Percentiles rank a stretch among this genome's conserved stretches.
Evolutionary conservation across 2,888 invertebrate species (phyloP).

Genomic region (Beris morrisii): DNA sequence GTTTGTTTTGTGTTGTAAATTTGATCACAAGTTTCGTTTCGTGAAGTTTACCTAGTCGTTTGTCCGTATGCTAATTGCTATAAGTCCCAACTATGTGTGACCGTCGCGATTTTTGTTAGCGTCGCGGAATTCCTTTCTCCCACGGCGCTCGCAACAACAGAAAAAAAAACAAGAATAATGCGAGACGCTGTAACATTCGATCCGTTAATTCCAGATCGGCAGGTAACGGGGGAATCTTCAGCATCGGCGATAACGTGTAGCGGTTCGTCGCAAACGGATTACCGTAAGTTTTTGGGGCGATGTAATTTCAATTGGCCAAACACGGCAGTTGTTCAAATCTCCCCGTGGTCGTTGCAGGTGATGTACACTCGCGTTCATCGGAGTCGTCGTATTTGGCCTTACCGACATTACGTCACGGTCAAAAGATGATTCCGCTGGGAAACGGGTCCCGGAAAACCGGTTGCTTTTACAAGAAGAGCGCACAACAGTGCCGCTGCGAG

Average conservation of each 20-base stretch:
- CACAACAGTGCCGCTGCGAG: constrained; percentile 3
- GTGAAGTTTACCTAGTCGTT: too few species aligned
- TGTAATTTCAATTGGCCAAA: too few species aligned
- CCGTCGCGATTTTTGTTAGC: too few species aligned
- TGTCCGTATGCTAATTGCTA: too few species aligned
- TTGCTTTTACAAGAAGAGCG: constrained; percentile 5
- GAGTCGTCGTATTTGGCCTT: constrained; percentile 24
- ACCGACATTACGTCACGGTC: constrained; percentile 13
- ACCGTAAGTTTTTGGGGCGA: constrained; percentile 15
- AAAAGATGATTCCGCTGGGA: constrained; percentile 16
- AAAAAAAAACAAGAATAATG: constrained; percentile 4
- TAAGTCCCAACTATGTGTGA: too few species aligned
- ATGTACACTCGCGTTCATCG: constrained; percentile 26
- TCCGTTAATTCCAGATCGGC: constrained; percentile 28
- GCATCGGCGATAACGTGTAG: constrained; percentile 9
- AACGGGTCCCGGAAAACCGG: constrained; percentile 9
- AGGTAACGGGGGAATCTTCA: constrained; percentile 28
- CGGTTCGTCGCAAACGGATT: constrained; percentile 16
- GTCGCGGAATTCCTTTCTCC: too few species aligned
- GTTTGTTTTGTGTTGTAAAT: constrained; percentile 22
- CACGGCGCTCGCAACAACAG: too few species aligned
- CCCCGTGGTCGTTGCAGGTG: constrained; percentile 24
- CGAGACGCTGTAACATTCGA: constrained; percentile 25
- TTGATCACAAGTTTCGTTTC: too few species aligned
- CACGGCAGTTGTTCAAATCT: background rate